Evolutionary conservation across 2,113 vertebrate genomes (phyloP), one percentile per base, ranked within the genome.

Genomic region (Xiphophorus couchianus): DNA sequence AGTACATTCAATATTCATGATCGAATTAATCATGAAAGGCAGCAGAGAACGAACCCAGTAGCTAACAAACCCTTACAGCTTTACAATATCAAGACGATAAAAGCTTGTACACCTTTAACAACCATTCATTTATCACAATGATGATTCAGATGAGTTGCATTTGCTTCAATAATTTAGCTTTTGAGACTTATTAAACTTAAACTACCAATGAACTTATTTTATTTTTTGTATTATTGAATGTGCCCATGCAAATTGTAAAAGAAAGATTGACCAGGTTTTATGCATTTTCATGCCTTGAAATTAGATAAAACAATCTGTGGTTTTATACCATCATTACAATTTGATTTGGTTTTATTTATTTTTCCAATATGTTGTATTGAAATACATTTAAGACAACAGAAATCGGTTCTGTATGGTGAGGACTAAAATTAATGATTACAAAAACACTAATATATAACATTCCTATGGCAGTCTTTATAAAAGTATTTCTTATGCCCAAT

Each of bases 1-100:
- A 70, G 29, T 35, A 58, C 31, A 82, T 82, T 35, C 54, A 88
- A 63, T 51, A 80, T 86, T 83, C 28, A 80, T 65, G 63, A 75
- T 12, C 61, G 37, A 48, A 63, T 73, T 68, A 85, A 81, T 80
- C 51, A 7, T n/a, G 13, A 42, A 14, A 13, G 42, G 68, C 78
- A 77, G 61, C 51, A 76, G 17, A 84, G 72, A 63, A 28, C 22
- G 33, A 65, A 31, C 74, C 58, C 9, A 15, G 31, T 42, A 14
- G 39, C 39, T 42, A 42, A 42, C 13, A 5, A 42, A 42, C 30
- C 54, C 62, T 74, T 1, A 42, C 62, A 17, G 35, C 28, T 48
- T 51, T 58, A 35, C 66, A 73, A 77, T 71, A 79, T 76, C 7
- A 25, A 61, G 17, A 25, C n/a, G 3, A 13, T 19, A 48, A 48